These are phyloP conservation scores for Eublepharis macularius DNA, from an alignment of 2,113 vertebrate genomes.

Conservation along the genomic window DNA sequence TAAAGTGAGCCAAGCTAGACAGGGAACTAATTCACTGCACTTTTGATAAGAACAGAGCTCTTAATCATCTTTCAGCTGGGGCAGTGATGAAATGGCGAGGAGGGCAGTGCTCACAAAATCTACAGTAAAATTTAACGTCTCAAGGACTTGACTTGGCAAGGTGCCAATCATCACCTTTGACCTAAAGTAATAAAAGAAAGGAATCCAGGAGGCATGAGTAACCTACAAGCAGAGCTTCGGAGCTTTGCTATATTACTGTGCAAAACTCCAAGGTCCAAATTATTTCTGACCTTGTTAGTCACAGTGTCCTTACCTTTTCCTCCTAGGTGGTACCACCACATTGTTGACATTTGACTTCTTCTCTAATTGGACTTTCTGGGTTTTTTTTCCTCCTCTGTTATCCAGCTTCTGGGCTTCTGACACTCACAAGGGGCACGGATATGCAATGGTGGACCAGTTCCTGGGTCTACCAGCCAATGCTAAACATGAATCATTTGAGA, in stretches of 20 bases:
- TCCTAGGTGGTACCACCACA: neutral
- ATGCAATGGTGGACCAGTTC: neutral
- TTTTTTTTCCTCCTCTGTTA: neutral
- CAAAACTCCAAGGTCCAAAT: neutral
- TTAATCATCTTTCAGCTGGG: conserved; percentile 15
- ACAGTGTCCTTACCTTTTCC: conserved; percentile 6
- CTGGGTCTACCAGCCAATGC: neutral
- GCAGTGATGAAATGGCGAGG: conserved; percentile 7
- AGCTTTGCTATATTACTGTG: neutral
- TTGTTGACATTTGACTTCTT: neutral
- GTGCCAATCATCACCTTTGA: neutral
- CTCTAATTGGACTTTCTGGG: neutral
- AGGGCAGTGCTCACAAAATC: conserved; percentile 17
- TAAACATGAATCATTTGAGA: neutral
- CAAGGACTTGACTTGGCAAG: neutral
- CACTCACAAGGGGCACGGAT: neutral
- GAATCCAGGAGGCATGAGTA: neutral
- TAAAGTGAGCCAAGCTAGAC: neutral
- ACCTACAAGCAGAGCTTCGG: neutral
- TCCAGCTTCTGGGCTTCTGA: neutral
- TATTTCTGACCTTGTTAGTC: conserved; percentile 1
- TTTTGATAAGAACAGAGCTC: conserved; percentile 33
- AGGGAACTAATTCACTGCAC: neutral
- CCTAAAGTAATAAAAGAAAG: conserved; percentile 22
- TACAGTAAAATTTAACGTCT: neutral